These are phyloP conservation scores for Gryon sp. DNA, from an alignment of 1,140 invertebrate species.

Conservation along the genomic window DNA sequence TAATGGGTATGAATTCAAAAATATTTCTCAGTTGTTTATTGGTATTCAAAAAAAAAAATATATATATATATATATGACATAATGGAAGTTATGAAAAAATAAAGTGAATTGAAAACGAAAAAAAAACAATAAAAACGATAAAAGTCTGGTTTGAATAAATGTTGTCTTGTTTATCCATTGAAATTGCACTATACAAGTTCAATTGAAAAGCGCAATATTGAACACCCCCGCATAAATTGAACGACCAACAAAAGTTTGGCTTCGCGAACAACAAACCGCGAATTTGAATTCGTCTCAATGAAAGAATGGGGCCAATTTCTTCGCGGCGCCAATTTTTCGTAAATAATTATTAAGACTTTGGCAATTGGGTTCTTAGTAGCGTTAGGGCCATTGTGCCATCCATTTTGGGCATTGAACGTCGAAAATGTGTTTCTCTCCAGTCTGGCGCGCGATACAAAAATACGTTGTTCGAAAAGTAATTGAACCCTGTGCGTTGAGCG, in stretches of 20 bases:
- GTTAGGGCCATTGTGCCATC: slow-evolving; percentile 31
- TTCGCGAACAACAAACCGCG: slow-evolving; percentile 5
- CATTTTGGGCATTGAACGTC: slow-evolving; percentile 42
- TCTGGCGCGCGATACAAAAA: slow-evolving; percentile 23
- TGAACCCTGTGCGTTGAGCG: slow-evolving; percentile 35
- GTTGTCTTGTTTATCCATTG: too few species aligned
- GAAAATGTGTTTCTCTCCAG: slow-evolving; percentile 18
- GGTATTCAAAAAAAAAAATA: too few species aligned
- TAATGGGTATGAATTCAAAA: too few species aligned
- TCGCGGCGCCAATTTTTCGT: slow-evolving; percentile 10
- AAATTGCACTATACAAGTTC: too few species aligned
- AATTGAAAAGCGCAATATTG: not conserved
- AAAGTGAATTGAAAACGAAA: too few species aligned
- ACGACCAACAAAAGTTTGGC: not conserved
- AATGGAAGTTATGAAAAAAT: too few species aligned
- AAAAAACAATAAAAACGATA: too few species aligned
- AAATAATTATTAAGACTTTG: slow-evolving; percentile 36
- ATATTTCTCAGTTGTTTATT: too few species aligned
- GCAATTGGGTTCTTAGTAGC: slow-evolving; percentile 23
- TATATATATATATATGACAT: too few species aligned
- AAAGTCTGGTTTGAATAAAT: too few species aligned
- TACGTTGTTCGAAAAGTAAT: slow-evolving; percentile 56
- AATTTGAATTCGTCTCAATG: slow-evolving; percentile 35
- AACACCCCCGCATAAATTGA: too few species aligned
- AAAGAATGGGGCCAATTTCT: slow-evolving; percentile 43